Conservation (phyloP, 2,888 invertebrate species). For the Pyrrhia umbra region DNA sequence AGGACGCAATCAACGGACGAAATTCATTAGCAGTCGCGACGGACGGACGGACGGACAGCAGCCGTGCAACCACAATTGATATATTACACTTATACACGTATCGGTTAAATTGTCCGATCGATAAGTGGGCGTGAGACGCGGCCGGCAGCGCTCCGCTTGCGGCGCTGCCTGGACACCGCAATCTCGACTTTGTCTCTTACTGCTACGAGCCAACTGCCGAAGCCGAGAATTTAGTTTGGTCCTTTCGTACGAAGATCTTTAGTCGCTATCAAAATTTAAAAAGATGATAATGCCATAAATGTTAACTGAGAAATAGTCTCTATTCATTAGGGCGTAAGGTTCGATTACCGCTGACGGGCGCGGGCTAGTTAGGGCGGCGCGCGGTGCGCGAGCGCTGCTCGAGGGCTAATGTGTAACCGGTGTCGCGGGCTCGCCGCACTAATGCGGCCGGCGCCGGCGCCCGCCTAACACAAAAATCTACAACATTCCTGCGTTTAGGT, state of each 20-base stretch:
- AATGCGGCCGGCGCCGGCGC: constrained; percentile 89
- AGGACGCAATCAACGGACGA: constrained; percentile 61
- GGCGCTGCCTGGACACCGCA: constrained; percentile 22
- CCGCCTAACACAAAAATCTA: constrained; percentile 84
- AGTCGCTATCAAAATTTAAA: constrained; percentile 16
- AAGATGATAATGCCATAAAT: constrained; percentile 30
- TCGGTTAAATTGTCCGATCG: constrained; percentile 83
- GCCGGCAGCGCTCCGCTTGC: constrained; percentile 41
- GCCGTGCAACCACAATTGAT: constrained; percentile 72
- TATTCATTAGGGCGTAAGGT: constrained; percentile 16
- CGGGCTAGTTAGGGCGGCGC: constrained; percentile 9
- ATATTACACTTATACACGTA: constrained; percentile 82
- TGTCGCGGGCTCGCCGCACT: constrained; percentile 78
- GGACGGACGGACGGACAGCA: constrained; percentile 70
- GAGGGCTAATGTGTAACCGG: constrained; percentile 83
- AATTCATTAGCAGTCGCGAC: constrained; percentile 71
- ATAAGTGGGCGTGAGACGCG: constrained; percentile 84
- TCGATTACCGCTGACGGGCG: background rate
- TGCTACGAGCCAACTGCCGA: background rate
- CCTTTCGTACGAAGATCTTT: constrained; percentile 27
- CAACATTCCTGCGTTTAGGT: constrained; percentile 87
- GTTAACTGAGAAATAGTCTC: constrained; percentile 21
- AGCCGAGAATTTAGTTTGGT: constrained; percentile 37
- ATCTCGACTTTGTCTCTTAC: constrained; percentile 21
- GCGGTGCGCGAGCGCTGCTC: constrained; percentile 60